These are phyloP conservation scores for Bombus difficillimus DNA, from an alignment of 1,140 invertebrate genomes.

Conservation along the genomic window DNA sequence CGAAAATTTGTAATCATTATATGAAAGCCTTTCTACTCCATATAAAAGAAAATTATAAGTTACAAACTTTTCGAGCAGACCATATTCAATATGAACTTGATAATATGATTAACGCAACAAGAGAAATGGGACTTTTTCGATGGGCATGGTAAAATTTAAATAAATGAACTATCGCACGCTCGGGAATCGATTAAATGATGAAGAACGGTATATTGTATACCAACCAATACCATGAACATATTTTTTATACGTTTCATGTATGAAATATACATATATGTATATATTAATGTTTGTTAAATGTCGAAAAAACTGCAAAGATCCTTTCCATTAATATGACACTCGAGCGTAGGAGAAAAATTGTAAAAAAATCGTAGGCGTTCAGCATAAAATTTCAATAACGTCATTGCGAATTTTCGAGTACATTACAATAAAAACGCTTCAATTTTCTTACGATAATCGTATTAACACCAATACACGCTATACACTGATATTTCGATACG, in stretches of 20 bases:
- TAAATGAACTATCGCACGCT: background rate
- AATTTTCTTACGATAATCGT: constrained; percentile 25
- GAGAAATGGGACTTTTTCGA: background rate
- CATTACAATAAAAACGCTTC: constrained; percentile 24
- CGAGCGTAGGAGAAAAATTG: background rate
- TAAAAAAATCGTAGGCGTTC: background rate
- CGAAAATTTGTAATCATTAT: background rate
- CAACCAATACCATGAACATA: background rate
- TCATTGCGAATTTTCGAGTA: background rate
- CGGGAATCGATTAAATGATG: background rate
- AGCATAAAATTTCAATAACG: constrained; percentile 13
- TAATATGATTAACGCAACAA: background rate
- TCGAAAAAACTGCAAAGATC: background rate
- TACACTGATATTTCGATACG: constrained; percentile 29
- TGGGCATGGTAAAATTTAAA: background rate
- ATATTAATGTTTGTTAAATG: background rate
- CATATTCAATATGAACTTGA: background rate
- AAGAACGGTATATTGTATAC: background rate
- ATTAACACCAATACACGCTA: constrained; percentile 1
- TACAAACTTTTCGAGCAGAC: background rate
- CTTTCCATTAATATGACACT: too few relatives aligned
- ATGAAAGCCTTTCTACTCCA: background rate
- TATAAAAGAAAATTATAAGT: background rate
- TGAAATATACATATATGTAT: background rate
- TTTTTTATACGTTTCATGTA: background rate